Base-by-base conservation (phyloP, 2,888 invertebrate genomes). In the Alcis repandata region DNA sequence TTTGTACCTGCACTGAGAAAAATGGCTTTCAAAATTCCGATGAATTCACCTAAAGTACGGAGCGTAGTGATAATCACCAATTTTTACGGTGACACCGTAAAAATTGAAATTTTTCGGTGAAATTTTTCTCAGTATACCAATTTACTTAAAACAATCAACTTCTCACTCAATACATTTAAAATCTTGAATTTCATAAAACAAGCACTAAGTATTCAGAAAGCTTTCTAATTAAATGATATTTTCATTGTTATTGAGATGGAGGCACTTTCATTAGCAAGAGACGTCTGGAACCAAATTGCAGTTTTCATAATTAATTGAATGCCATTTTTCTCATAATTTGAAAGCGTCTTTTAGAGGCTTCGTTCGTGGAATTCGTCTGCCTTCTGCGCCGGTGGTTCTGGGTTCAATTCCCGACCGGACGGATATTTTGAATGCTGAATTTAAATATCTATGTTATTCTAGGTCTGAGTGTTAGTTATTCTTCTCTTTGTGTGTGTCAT, bases 301-400 rank as follows among this genome's bases (percentile, higher is more conserved):
- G 73, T 78, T 81, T 79, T 78, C 72, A 79, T 81, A 83, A 83
- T 81, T 85, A 79, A 84, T 83, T 78, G 78, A 85, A 84, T 82
- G 70, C 76, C 82, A 80, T 80, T 83, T 82, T 74, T 75, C 72
- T 17, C 38, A 56, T 70, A 74, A 73, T 78, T 69, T 71, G 48
- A 27, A 68, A 67, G 65, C 74, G 71, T 70, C 70, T 76, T 48
- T 32, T 79, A 83, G 77, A 83, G 77, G 80, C 83, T 83, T 80
- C 78, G 83, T 85, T 83, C 83, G 78, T 70, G 84, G 78, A 43
- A 46, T 36, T 43, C 17, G 13, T 36, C 1, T 3, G 36, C 8
- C 36, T 36, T 36, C 9, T 11, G 1, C 36, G 11, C 11, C 36
- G n/a, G n/a, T n/a, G n/a, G n/a, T n/a, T n/a, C 11, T 1, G 9